These are phyloP conservation scores for Melanostigma gelatinosum DNA, from an alignment of 2,113 vertebrate genomes.

Conservation along the genomic window DNA sequence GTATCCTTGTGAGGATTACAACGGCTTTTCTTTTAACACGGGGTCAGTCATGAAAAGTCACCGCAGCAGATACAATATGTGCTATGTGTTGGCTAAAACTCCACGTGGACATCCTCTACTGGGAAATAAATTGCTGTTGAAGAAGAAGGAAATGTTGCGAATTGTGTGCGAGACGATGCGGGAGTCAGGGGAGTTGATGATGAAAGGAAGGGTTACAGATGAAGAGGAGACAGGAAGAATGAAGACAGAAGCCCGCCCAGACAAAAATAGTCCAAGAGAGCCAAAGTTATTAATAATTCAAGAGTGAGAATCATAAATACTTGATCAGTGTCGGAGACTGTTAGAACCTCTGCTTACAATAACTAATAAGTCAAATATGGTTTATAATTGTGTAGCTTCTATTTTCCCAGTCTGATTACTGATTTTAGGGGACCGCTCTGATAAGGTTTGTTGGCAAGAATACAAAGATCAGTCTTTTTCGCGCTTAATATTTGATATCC, in stretches of 20 bases:
- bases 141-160: conserved; percentile 30
- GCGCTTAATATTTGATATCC: background rate
- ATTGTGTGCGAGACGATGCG: conserved; percentile 35
- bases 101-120: background rate
- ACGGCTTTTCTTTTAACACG: conserved; percentile 53
- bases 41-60: conserved; percentile 58
- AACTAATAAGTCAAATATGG: conserved; percentile 41
- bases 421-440: conserved; percentile 14
- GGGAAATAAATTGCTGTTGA: conserved; percentile 36
- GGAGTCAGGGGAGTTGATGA: conserved; percentile 40
- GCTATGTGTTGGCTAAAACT: background rate
- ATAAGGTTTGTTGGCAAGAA: conserved; percentile 14
- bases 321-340: conserved; percentile 74
- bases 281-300: conserved; percentile 83
- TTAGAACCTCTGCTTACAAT: conserved; percentile 55
- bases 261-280: conserved; percentile 77
- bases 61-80: background rate
- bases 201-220: conserved; percentile 44
- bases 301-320: conserved; percentile 78
- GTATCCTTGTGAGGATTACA: conserved; percentile 61
- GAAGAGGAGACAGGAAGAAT: conserved; percentile 59
- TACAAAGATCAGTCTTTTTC: background rate
- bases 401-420: conserved; percentile 3
- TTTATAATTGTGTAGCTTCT: conserved; percentile 18
- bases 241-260: conserved; percentile 54